Evolutionary conservation across 1,140 invertebrate genomes (phyloP).

Genomic region (Saccostrea glomerata): DNA sequence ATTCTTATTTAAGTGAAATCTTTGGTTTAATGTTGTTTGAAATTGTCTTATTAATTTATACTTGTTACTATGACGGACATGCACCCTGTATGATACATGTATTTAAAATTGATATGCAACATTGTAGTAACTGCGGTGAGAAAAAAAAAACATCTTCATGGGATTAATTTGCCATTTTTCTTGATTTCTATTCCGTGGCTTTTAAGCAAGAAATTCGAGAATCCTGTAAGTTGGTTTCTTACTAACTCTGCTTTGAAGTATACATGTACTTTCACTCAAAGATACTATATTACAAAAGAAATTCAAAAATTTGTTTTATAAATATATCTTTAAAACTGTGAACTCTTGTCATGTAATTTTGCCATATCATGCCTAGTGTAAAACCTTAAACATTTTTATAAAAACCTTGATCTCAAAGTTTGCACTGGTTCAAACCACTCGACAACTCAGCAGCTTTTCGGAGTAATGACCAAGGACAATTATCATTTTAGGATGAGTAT

Average conservation of each 20-base stretch:
- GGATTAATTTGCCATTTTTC: neutral
- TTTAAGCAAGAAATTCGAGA: neutral
- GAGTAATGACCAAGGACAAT: neutral
- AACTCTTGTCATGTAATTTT: neutral
- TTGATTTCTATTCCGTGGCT: neutral
- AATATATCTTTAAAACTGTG: too few relatives aligned
- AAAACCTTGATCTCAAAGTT: neutral
- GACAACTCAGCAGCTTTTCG: neutral
- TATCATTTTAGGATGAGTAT: slow-evolving; percentile 10
- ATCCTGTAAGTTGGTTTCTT: neutral
- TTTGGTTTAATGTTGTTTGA: too few relatives aligned
- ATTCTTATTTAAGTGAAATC: too few relatives aligned
- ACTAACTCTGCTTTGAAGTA: neutral
- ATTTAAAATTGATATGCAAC: too few relatives aligned
- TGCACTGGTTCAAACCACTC: slow-evolving; percentile 7
- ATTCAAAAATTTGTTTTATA: neutral
- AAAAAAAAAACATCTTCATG: too few relatives aligned
- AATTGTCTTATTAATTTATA: too few relatives aligned
- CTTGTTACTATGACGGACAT: too few relatives aligned
- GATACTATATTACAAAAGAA: neutral
- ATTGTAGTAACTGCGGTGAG: too few relatives aligned
- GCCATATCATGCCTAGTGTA: neutral
- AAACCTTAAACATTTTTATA: neutral
- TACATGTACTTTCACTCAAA: neutral
- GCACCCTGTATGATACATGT: too few relatives aligned